Conservation (phyloP, 2,113 vertebrate species). For the Vanacampus margaritifer region DNA sequence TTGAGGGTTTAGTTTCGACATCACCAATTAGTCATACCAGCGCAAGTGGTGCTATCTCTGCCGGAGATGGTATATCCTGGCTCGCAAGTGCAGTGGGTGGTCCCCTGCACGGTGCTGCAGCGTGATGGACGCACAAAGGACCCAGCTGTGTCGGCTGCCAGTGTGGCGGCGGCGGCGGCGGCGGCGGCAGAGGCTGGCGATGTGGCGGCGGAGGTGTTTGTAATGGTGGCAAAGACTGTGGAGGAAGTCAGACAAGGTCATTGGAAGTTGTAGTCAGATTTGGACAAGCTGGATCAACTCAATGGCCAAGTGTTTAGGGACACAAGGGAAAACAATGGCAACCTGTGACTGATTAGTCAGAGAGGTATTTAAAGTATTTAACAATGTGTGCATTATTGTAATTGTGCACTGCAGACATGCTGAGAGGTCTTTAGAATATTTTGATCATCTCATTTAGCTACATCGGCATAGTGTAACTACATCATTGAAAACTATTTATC, state of each 20-base stretch:
- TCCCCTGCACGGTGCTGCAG: slow-evolving; percentile 72
- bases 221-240: slow-evolving; percentile 69
- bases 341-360: not conserved
- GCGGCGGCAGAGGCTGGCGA: slow-evolving; percentile 37
- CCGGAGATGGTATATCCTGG: slow-evolving; percentile 78
- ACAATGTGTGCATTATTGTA: no score
- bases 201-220: slow-evolving; percentile 61
- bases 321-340: not conserved
- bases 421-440: no score
- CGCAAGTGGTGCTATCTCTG: slow-evolving; percentile 71
- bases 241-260: slow-evolving; percentile 7
- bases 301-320: not conserved
- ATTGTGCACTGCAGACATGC: no score
- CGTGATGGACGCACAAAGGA: slow-evolving; percentile 75
- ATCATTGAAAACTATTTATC: no score
- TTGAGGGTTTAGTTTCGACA: not conserved
- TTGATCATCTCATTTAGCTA: no score
- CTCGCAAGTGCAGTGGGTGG: slow-evolving; percentile 81
- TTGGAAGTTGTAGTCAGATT: not conserved
- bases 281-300: not conserved
- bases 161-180: slow-evolving; percentile 55
- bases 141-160: slow-evolving; percentile 59
- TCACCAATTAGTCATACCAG: slow-evolving; percentile 63
- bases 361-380: not conserved
- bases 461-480: no score